Percentiles rank a stretch among this genome's conserved stretches.
These are phyloP conservation scores for Punctoribates punctum DNA, from an alignment of 2,888 invertebrate genomes.

Conservation along the genomic window DNA sequence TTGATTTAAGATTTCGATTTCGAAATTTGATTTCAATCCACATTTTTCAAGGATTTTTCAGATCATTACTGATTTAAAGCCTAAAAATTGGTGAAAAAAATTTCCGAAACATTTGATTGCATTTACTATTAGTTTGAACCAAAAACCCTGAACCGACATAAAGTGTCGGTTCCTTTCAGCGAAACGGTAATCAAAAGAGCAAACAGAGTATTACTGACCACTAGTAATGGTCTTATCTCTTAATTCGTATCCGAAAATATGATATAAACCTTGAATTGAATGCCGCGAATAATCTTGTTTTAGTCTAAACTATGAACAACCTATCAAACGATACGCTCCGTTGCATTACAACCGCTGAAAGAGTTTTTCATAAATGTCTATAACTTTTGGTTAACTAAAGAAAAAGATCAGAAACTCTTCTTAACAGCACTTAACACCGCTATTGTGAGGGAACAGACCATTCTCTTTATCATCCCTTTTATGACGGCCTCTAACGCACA, in stretches of 20 bases:
- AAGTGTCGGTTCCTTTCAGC: not conserved
- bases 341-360: not conserved
- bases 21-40: not conserved
- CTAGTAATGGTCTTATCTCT: slow-evolving; percentile 32
- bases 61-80: not conserved
- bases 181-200: not conserved
- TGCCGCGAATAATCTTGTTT: not conserved
- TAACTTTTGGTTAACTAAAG: not conserved
- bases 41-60: not conserved
- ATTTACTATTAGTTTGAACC: not conserved
- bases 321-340: not conserved
- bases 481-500: not conserved
- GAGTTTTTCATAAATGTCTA: not conserved
- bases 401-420: not conserved
- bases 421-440: no score
- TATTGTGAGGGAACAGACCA: no score
- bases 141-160: not conserved
- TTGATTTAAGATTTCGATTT: no score
- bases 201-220: slow-evolving; percentile 14
- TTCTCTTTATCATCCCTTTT: no score
- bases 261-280: slow-evolving; percentile 21
- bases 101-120: not conserved
- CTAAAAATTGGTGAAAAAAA: not conserved
- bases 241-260: not conserved
- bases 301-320: not conserved